Evolutionary conservation across 2,113 vertebrate species (phyloP), one percentile per base, ranked within the genome.

Genomic region (Anhinga anhinga): DNA sequence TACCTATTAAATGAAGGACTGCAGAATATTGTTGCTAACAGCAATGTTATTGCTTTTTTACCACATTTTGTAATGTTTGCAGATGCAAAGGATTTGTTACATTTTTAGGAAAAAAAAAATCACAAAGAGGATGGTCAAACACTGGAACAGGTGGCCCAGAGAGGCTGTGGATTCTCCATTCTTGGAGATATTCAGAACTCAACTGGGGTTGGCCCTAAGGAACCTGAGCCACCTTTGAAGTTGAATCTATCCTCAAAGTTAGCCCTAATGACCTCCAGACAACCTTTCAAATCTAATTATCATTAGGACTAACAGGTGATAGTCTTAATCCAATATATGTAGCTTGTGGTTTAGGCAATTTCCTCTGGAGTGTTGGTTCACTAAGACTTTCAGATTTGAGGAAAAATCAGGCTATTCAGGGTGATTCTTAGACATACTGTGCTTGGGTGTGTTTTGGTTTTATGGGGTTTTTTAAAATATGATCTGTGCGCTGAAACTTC

Each of bases 131-230:
- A 19, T 20, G 14, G 20, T 50, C 72, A 79, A 77, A 36, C 22
- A 27, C 36, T 36, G 40, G 36, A 65, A 52, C 2, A 58, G 17
- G 7, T 76, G 2, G 9, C 36, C 10, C 44, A 70, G 21, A 80
- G 13, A 67, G 15, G 13, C 22, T 66, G 20, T 20, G 9, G 21
- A 40, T 40, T 79, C 59, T 50, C 25, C 5, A 2, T 49, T 87
- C 27, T 59, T 63, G 13, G 13, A 87, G 11, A 20, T 47, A 42
- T 38, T 80, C 49, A 83, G 22, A 67, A 53, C 19, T 53, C 26
- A 42, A 0, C 0, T 47, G 23, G 20, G 2, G 29, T 81, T 32
- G 2, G 11, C 8, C 22, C 14, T 44, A 40, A 91, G 44, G 25
- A 91, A 61, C 44, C 12, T 32, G 5, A 76, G 27, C 18, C 56